A percentile compares a stretch with the other conserved stretches of the same genome.
These are phyloP conservation scores for Salarias fasciatus DNA, from an alignment of 2,797 vertebrate species.

Conservation along the genomic window DNA sequence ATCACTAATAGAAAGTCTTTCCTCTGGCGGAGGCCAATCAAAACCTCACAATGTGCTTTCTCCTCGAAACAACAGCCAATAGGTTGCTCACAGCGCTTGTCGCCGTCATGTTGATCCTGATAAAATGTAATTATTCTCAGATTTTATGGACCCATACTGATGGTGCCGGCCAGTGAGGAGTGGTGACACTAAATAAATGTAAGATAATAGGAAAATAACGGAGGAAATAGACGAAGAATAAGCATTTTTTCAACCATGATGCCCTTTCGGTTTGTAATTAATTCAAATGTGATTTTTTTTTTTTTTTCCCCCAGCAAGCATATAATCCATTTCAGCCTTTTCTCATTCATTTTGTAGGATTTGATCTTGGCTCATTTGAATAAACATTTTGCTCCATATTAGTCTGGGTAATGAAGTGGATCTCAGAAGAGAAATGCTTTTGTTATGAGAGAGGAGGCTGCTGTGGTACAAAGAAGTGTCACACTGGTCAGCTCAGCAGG, in stretches of 20 bases:
- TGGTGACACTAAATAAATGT: conserved; percentile 56
- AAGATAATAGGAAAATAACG: conserved; percentile 64
- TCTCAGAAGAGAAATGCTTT: conserved; percentile 73
- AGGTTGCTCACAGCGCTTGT: conserved; percentile 64
- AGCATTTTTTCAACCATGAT: conserved; percentile 33
- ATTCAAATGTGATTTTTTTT: conserved; percentile 69
- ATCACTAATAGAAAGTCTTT: conserved; percentile 67
- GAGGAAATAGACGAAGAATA: conserved; percentile 38
- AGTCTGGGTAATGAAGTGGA: conserved; percentile 83
- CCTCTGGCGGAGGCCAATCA: conserved; percentile 53
- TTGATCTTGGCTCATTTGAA: conserved; percentile 79
- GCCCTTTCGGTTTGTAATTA: conserved; percentile 70
- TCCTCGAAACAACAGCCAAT: conserved; percentile 63
- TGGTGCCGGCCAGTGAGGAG: conserved; percentile 41
- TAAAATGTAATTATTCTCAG: conserved; percentile 69
- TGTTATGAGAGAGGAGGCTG: conserved; percentile 65
- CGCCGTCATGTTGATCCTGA: conserved; percentile 63
- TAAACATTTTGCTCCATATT: conserved; percentile 81
- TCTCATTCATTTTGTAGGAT: conserved; percentile 66
- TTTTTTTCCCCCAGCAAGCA: conserved; percentile 32
- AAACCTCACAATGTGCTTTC: conserved; percentile 43
- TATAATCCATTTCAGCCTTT: conserved; percentile 76
- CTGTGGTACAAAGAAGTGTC: conserved; percentile 60
- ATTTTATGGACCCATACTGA: conserved; percentile 65
- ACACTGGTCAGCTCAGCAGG: conserved; percentile 69